phyloP scores from a whole-genome alignment of 2,888 invertebrate genomes.

The Leucania comma region DNA sequence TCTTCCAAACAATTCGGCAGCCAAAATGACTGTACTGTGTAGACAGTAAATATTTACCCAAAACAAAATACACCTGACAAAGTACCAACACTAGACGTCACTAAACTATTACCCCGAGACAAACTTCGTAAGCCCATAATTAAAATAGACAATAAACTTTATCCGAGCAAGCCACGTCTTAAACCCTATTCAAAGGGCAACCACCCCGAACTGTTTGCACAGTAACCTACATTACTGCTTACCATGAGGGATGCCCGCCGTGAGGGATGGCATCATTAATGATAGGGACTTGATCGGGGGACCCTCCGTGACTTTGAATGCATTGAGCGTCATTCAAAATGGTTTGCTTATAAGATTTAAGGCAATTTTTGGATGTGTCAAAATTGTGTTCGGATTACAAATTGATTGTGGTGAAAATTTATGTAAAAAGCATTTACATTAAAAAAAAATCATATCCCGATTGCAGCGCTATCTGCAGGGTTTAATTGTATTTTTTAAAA shows the following conservation, averaged over 20 bases:
- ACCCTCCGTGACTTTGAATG: slow-evolving; percentile 88
- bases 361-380: slow-evolving; percentile 54
- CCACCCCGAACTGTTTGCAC: slow-evolving; percentile 88
- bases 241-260: slow-evolving; percentile 84
- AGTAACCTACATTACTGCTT: slow-evolving; percentile 89
- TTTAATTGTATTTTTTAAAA: no score
- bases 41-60: neutral
- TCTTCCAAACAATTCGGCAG: no score
- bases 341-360: slow-evolving; percentile 77
- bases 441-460: no score
- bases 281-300: slow-evolving; percentile 86
- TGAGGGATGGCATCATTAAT: slow-evolving; percentile 89
- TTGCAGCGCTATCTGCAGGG: no score
- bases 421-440: no score
- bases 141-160: slow-evolving; percentile 76
- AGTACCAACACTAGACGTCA: slow-evolving; percentile 10
- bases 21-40: no score
- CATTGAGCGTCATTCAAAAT: slow-evolving; percentile 79
- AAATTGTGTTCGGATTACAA: slow-evolving; percentile 37
- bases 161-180: slow-evolving; percentile 70
- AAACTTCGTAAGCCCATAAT: slow-evolving; percentile 65
- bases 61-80: slow-evolving; percentile 18
- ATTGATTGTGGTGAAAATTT: neutral
- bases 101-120: slow-evolving; percentile 35
- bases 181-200: slow-evolving; percentile 75